Base-by-base conservation (phyloP, 2,797 vertebrate genomes). In the Microhierax caerulescens region DNA sequence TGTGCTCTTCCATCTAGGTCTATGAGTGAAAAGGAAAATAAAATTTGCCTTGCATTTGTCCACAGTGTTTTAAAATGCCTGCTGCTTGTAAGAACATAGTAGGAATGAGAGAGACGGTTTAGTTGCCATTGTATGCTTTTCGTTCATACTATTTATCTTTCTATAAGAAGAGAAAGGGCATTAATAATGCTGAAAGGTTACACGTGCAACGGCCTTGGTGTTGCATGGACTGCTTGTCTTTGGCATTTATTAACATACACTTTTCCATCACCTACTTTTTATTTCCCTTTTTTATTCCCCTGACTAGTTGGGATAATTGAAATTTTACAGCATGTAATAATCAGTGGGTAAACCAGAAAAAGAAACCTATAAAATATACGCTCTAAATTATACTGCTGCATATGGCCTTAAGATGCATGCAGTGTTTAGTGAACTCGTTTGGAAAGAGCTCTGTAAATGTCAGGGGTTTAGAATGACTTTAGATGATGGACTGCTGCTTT, bases 291-390 rank as follows among this genome's bases (percentile, higher is more conserved):
- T 90, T 81, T 80, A 92, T 88, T 96, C 80, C 82, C 77, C 73
- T 78, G 76, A 72, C 83, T 90, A 53, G 34, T 16, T 84, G 68
- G 53, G 86, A 77, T 92, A 91, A 97, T 91, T 95, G 82, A 95
- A 74, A 61, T 86, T 96, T 94, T 88, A 96, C 61, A 87, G 64
- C 92, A 75, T 39, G 20, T 94, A 92, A 90, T 85, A 94, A 91
- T 88, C 79, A 77, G 89, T 0, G 5, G 28, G 83, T 73, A 92
- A 95, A 75, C 34, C 76, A 80, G 90, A 86, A 88, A 93, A 89
- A 94, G 63, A 87, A 93, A 78, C 70, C 84, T 85, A 63, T 93
- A 91, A 95, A 97, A 87, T 88, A 91, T 5, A 59, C 17, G 10
- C 41, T 75, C n/a, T 88, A 63, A 87, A 90, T 93, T 89, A 85